Conservation (phyloP, 1,140 invertebrate genomes). For the Heliothis subflexa region DNA sequence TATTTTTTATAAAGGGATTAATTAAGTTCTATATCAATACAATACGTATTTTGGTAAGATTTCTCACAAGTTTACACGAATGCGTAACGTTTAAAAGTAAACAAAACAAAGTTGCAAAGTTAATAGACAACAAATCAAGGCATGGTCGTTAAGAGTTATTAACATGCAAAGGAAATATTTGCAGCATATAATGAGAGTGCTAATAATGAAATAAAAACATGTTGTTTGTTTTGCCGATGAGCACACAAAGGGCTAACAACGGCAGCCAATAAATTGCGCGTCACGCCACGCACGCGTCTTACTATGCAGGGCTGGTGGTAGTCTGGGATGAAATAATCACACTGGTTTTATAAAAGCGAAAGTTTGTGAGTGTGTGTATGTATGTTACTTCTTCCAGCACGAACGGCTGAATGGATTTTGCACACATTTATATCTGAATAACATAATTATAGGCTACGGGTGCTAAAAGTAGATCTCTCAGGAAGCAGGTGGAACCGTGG, state of each 20-base stretch:
- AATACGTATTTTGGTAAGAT: no score
- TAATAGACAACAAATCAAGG: not conserved
- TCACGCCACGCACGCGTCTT: slow-evolving; percentile 60
- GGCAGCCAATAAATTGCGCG: slow-evolving; percentile 63
- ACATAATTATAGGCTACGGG: no score
- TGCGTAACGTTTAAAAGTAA: not conserved
- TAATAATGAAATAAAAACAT: slow-evolving; percentile 43
- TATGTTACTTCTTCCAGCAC: no score
- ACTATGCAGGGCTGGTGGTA: slow-evolving; percentile 1
- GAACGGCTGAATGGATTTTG: no score
- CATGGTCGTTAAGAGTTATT: not conserved
- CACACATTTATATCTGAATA: no score
- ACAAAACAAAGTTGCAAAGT: not conserved
- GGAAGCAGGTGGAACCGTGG: no score
- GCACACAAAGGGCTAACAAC: slow-evolving; percentile 45
- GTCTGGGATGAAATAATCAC: not conserved
- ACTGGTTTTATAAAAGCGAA: no score
- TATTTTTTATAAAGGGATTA: not conserved
- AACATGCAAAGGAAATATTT: slow-evolving; percentile 18
- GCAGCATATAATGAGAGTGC: slow-evolving; percentile 20
- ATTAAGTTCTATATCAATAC: not conserved
- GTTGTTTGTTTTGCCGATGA: slow-evolving; percentile 35
- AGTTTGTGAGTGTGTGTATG: no score
- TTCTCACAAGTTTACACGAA: no score
- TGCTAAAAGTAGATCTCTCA: no score